Percentiles rank a stretch among this genome's conserved stretches.
phyloP scores from a whole-genome alignment of 2,888 invertebrate genomes.

The Campopleginae sp. region DNA sequence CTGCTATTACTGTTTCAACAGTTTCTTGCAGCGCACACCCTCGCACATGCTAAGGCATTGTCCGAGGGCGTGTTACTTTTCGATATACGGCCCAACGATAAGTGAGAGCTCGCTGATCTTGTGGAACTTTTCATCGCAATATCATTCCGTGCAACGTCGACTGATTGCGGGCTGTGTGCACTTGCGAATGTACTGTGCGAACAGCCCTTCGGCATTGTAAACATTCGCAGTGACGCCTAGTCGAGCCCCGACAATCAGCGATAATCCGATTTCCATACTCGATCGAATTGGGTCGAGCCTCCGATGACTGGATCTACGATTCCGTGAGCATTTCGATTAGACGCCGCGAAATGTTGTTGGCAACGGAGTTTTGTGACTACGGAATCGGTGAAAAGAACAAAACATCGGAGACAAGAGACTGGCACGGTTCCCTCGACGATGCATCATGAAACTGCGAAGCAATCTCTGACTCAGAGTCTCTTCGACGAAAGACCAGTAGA shows the following conservation, averaged over 20 bases:
- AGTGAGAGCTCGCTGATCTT: conserved; percentile 3
- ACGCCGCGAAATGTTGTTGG: background rate
- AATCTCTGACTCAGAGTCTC: conserved; percentile 42
- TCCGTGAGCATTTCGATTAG: background rate
- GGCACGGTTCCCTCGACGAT: conserved; percentile 5
- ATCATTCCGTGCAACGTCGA: conserved; percentile 19
- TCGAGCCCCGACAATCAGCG: conserved; percentile 2
- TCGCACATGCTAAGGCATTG: background rate
- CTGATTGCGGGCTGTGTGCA: conserved; percentile 20
- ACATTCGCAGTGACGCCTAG: background rate
- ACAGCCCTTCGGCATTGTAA: conserved; percentile 54
- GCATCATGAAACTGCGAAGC: conserved; percentile 22
- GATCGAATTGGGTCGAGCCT: background rate
- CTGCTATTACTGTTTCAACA: conserved; percentile 54
- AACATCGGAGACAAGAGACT: background rate
- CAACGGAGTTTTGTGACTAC: background rate
- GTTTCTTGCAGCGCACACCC: background rate
- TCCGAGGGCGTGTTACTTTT: background rate
- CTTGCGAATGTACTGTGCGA: conserved; percentile 27
- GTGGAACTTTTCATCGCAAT: conserved; percentile 1
- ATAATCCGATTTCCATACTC: background rate
- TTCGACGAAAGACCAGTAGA: conserved; percentile 33
- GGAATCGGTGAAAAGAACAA: background rate
- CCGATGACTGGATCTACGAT: background rate
- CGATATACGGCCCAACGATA: background rate